Conservation (phyloP, 64 coral and sea anemone species). For the Orbicella faveolata region DNA sequence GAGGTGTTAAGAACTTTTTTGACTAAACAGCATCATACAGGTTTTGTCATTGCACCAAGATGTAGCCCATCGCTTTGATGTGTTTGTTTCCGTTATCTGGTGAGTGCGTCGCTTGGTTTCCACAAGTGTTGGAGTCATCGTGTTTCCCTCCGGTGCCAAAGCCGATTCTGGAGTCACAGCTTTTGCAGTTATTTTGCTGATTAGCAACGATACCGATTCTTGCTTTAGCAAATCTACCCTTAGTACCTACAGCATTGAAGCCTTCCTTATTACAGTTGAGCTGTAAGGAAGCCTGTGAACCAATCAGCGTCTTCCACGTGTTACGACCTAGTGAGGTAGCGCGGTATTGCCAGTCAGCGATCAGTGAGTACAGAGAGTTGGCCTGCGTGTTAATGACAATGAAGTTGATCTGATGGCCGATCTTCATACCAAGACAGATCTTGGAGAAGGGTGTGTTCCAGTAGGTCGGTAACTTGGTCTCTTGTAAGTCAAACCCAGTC, state of each 20-base stretch:
- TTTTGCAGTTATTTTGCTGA: not conserved
- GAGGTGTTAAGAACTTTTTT: too few species aligned
- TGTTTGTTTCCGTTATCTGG: slow-evolving; percentile 2
- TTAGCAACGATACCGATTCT: slow-evolving; percentile 40
- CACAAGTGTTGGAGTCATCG: not conserved
- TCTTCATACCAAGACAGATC: too few species aligned
- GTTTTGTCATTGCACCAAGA: slow-evolving; percentile 32
- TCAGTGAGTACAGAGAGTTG: too few species aligned
- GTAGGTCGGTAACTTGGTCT: too few species aligned
- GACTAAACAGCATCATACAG: too few species aligned
- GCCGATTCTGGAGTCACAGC: slow-evolving; percentile 41
- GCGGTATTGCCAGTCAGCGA: too few species aligned
- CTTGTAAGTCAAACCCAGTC: too few species aligned
- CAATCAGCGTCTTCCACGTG: too few species aligned
- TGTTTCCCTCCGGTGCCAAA: not conserved
- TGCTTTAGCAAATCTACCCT: not conserved
- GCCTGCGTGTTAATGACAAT: too few species aligned
- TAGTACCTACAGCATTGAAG: not conserved
- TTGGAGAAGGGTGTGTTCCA: too few species aligned
- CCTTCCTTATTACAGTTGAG: not conserved
- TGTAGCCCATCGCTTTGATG: slow-evolving; percentile 38
- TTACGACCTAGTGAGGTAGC: too few species aligned
- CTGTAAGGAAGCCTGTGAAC: too few species aligned
- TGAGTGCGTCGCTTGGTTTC: slow-evolving; percentile 4
- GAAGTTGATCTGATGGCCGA: not conserved